Conservation (phyloP, 2,888 invertebrate species). For the Ptychoptera contaminata region DNA sequence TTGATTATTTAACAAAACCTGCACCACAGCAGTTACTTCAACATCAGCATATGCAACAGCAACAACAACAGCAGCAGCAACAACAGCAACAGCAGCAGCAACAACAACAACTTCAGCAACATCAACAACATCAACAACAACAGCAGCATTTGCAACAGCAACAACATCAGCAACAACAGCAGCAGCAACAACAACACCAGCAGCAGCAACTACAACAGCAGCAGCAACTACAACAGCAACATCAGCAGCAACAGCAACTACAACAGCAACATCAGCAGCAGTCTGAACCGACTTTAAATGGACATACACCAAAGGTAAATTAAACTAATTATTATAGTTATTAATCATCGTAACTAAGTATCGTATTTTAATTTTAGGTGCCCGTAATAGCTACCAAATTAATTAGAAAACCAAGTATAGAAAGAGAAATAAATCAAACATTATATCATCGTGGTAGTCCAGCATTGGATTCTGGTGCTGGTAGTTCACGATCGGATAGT, state of each 20-base stretch:
- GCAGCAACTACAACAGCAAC: not conserved
- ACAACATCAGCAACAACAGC: not conserved
- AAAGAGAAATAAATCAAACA: constrained; percentile 49
- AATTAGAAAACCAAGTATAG: constrained; percentile 75
- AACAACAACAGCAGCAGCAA: not conserved
- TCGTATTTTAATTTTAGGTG: constrained; percentile 25
- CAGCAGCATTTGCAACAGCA: not conserved
- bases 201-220: not conserved
- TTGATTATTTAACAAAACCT: constrained; percentile 5
- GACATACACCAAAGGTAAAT: constrained; percentile 29
- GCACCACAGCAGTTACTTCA: constrained; percentile 1
- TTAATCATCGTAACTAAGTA: not conserved
- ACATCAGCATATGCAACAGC: not conserved
- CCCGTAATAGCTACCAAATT: constrained; percentile 52
- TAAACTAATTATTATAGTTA: constrained; percentile 2
- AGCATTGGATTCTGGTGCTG: constrained; percentile 74
- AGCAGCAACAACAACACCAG: not conserved
- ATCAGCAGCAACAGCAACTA: constrained; percentile 4
- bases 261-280: constrained; percentile 17
- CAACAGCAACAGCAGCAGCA: not conserved
- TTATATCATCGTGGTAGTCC: constrained; percentile 61
- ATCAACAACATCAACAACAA: not conserved
- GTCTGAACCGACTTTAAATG: constrained; percentile 21
- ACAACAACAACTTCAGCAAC: not conserved
- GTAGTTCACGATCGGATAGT: constrained; percentile 78